Evolutionary conservation across 37 sponge, comb jelly and placozoan genomes (phyloP), one percentile per base, ranked within the genome.

Genomic region (Lycopodina hypogea): DNA sequence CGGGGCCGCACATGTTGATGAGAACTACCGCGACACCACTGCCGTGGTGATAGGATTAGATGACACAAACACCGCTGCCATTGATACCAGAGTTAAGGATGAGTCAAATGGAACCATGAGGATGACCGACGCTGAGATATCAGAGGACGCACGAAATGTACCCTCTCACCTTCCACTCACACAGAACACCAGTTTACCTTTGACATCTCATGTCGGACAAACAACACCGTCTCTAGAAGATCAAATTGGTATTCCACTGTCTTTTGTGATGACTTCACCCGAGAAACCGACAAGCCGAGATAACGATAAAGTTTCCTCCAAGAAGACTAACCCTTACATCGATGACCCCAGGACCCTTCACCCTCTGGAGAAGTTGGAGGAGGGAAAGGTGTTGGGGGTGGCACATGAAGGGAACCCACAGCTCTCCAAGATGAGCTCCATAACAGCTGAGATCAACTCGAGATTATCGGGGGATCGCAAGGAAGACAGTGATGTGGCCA

Each of bases 241-340:
- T 14, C 66, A 65, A 33, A 12, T 65, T 17, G 66, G 66, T 2
- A 30, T 65, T 32, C 66, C 66, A 4, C 66, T 65, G 17, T 65
- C 66, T 17, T 65, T 65, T 12, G 34, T 65, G 35, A 65, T 14
- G 17, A 12, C 7, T 14, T 30, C 66, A 34, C 1, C 66, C 7
- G 66, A 65, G 66, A 65, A 65, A 32, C 30, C 32, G 30, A 17
- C 66, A 7, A 12, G 18, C 17, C 66, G 30, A 33, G 66, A 24
- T 32, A 15, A 28, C 30, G 17, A 3, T 65, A 14, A 14, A 30
- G 66, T 15, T 34, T 3, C 30, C 35, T 32, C 2, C 34, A 65
- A 65, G 66, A 65, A 24, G 34, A 17, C 45, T 24, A 67, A 79
- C 37, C 56, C 53, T 42, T 79, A 68, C 56, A 58, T 79, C 19